These are phyloP conservation scores for Salvelinus namaycush DNA, from an alignment of 2,113 vertebrate genomes.

Conservation along the genomic window DNA sequence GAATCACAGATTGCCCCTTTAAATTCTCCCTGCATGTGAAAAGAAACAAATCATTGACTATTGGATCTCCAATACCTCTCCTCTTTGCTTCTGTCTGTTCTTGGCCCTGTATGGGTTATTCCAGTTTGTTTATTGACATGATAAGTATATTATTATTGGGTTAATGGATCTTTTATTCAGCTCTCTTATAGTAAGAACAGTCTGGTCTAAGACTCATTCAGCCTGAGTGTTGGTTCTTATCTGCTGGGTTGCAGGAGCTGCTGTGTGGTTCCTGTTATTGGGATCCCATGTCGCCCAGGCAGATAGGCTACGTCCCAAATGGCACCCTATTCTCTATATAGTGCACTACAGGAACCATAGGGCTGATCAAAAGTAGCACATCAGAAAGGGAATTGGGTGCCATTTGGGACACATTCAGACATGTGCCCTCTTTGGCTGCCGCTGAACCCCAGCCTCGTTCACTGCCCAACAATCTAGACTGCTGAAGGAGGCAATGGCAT, in stretches of 20 bases:
- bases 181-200: conserved; percentile 17
- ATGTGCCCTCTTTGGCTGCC: conserved; percentile 39
- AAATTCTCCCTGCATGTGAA: neutral
- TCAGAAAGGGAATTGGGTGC: too few relatives aligned
- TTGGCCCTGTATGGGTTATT: conserved; percentile 19
- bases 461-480: conserved; percentile 48
- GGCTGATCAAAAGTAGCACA: too few relatives aligned
- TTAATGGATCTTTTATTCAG: conserved; percentile 8
- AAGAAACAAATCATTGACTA: neutral
- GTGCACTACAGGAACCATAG: too few relatives aligned
- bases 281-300: conserved; percentile 41
- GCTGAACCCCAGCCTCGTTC: conserved; percentile 28
- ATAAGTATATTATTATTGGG: conserved; percentile 31
- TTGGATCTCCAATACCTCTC: neutral
- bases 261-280: conserved; percentile 77
- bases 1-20: too few relatives aligned
- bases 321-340: too few relatives aligned
- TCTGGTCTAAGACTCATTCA: conserved; percentile 41
- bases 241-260: conserved; percentile 66
- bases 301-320: conserved; percentile 5
- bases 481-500: conserved; percentile 42
- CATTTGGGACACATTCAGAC: neutral
- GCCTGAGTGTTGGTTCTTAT: conserved; percentile 61
- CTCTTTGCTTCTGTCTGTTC: neutral
- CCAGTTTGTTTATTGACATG: conserved; percentile 1